Conservation (phyloP, 2,888 invertebrate genomes). For the Oxycera nigricornis region DNA sequence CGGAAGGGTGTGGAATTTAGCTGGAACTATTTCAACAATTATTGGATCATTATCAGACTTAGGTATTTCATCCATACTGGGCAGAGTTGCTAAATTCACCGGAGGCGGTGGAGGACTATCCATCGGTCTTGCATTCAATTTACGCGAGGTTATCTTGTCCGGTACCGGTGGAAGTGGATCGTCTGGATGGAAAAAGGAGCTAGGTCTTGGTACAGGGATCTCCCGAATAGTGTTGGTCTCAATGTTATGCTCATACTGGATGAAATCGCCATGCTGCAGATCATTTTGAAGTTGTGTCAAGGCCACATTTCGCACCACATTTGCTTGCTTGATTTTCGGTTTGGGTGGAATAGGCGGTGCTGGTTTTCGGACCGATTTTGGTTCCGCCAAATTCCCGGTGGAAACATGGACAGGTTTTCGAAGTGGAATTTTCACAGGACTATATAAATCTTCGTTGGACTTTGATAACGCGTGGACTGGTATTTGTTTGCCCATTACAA, state of each 20-base stretch:
- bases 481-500: slow-evolving; percentile 52
- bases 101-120: slow-evolving; percentile 62
- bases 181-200: slow-evolving; percentile 45
- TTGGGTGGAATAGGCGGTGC: slow-evolving; percentile 56
- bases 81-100: slow-evolving; percentile 57
- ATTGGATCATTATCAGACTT: slow-evolving; percentile 49
- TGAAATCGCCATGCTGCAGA: slow-evolving; percentile 60
- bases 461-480: slow-evolving; percentile 51
- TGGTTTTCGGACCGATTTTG: slow-evolving; percentile 42
- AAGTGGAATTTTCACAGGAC: slow-evolving; percentile 16
- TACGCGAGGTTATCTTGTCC: background rate
- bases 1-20: slow-evolving; percentile 52
- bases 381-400: slow-evolving; percentile 43
- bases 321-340: slow-evolving; percentile 57
- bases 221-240: slow-evolving; percentile 60
- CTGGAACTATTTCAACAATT: slow-evolving; percentile 58
- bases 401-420: slow-evolving; percentile 43
- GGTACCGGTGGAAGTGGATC: slow-evolving; percentile 46
- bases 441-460: slow-evolving; percentile 56
- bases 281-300: slow-evolving; percentile 59
- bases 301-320: slow-evolving; percentile 58
- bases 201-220: slow-evolving; percentile 46
- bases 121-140: slow-evolving; percentile 52
- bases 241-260: slow-evolving; percentile 60
- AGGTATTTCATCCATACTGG: slow-evolving; percentile 49